Percentiles rank a stretch among this genome's conserved stretches.
Conservation (phyloP, 2,797 vertebrate species). For the Pangasius sanitwongsei region DNA sequence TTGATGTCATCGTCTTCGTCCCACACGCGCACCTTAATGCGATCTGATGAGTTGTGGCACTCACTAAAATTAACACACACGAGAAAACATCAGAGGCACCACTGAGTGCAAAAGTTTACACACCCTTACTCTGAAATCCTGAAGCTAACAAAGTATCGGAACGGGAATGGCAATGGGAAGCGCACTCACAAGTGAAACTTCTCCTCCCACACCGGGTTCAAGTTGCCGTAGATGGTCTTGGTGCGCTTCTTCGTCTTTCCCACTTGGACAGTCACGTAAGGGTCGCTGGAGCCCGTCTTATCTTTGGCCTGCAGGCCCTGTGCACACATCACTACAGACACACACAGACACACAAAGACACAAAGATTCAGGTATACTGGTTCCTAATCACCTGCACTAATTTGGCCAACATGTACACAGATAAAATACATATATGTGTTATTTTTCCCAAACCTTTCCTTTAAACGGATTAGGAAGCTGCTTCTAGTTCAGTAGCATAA, state of each 20-base stretch:
- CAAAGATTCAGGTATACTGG: not conserved
- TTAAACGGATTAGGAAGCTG: not conserved
- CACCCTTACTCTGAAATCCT: not conserved
- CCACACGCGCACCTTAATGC: constrained; percentile 98
- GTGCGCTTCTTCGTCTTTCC: constrained; percentile 99
- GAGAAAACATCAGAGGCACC: not conserved
- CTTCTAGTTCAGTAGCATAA: not conserved
- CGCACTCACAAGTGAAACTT: constrained; percentile 96
- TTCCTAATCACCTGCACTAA: not conserved
- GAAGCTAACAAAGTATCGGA: not conserved
- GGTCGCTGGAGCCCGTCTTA: constrained; percentile 98
- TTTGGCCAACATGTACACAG: not conserved
- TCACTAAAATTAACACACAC: constrained; percentile 75
- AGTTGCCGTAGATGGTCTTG: constrained; percentile 97
- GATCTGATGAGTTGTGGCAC: constrained; percentile 98
- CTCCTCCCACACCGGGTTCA: constrained; percentile 98
- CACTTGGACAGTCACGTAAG: constrained; percentile 96
- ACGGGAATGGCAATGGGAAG: not conserved
- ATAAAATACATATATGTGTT: not conserved
- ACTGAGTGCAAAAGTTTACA: not conserved
- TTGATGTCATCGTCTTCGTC: constrained; percentile 99
- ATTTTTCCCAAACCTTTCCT: not conserved
- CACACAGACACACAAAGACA: constrained; percentile 15
- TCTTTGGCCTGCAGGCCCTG: constrained; percentile 98
- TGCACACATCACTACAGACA: constrained; percentile 87